phyloP scores from a whole-genome alignment of 2,888 invertebrate species.

The Beris morrisii region DNA sequence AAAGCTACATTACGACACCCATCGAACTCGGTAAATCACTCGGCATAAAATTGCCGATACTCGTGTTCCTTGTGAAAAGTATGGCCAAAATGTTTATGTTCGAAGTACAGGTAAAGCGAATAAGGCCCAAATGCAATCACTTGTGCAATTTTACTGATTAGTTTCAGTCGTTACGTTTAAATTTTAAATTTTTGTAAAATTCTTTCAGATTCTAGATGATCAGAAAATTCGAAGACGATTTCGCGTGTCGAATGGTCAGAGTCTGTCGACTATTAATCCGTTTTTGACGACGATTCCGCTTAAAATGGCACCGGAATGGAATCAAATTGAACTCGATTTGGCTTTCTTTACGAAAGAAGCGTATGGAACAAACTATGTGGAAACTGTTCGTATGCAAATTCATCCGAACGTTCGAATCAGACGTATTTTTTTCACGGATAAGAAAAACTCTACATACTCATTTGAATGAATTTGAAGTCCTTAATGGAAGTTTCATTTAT shows the following conservation, averaged over 20 bases:
- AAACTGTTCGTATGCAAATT: constrained; percentile 17
- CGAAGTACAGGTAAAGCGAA: constrained; percentile 8
- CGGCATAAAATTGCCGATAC: neutral
- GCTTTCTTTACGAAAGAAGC: constrained; percentile 19
- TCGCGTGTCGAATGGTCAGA: constrained; percentile 10
- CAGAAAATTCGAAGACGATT: constrained; percentile 20
- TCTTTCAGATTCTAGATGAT: constrained; percentile 20
- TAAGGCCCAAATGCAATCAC: too few relatives aligned
- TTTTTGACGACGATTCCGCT: constrained; percentile 16
- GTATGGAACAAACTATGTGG: constrained; percentile 22
- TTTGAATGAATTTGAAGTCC: too few relatives aligned
- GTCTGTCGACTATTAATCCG: constrained; percentile 2
- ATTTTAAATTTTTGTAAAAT: neutral
- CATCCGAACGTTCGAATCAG: constrained; percentile 21
- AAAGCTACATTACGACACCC: constrained; percentile 14
- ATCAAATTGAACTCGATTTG: constrained; percentile 22
- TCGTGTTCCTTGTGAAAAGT: constrained; percentile 13
- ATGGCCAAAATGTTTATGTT: constrained; percentile 8
- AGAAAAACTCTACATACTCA: neutral
- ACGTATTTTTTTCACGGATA: constrained; percentile 14
- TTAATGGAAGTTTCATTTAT: too few relatives aligned
- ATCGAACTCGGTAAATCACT: constrained; percentile 14
- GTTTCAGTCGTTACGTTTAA: too few relatives aligned
- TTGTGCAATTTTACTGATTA: too few relatives aligned
- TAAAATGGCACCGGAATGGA: constrained; percentile 13